Conservation (phyloP, 1,140 invertebrate genomes). For the Armadillidium nasatum region DNA sequence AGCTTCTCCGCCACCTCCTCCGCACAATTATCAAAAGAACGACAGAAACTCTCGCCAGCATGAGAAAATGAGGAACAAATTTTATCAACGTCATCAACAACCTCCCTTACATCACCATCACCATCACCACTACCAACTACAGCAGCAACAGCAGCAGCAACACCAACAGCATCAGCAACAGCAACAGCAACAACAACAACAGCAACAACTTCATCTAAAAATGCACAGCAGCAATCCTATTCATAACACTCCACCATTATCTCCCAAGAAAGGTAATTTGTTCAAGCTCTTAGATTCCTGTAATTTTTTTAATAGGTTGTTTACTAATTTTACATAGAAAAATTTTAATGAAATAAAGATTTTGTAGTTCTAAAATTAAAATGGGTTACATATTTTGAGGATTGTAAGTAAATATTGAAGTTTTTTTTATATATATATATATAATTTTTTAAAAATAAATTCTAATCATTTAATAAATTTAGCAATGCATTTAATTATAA, state of each 20-base stretch:
- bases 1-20: slow-evolving; percentile 55
- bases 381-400: no score
- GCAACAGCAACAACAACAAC: slow-evolving; percentile 38
- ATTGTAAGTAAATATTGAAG: no score
- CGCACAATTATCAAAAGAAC: slow-evolving; percentile 61
- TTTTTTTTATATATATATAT: no score
- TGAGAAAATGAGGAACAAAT: slow-evolving; percentile 66
- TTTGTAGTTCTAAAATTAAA: no score
- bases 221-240: slow-evolving; percentile 41
- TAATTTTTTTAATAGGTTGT: no score
- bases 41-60: slow-evolving; percentile 70
- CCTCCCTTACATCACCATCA: slow-evolving; percentile 38
- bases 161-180: slow-evolving; percentile 46
- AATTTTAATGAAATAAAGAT: no score
- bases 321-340: no score
- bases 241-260: slow-evolving; percentile 53
- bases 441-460: no score
- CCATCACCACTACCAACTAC: slow-evolving; percentile 22
- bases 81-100: slow-evolving; percentile 47
- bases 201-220: slow-evolving; percentile 24
- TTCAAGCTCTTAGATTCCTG: no score
- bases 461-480: no score
- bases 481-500: no score
- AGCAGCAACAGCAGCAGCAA: slow-evolving; percentile 30
- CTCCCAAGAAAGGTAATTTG: slow-evolving; percentile 56